A percentile compares a stretch with the other conserved stretches of the same genome.
phyloP scores from a whole-genome alignment of 2,113 vertebrate species.

The Protobothrops flavoviridis region DNA sequence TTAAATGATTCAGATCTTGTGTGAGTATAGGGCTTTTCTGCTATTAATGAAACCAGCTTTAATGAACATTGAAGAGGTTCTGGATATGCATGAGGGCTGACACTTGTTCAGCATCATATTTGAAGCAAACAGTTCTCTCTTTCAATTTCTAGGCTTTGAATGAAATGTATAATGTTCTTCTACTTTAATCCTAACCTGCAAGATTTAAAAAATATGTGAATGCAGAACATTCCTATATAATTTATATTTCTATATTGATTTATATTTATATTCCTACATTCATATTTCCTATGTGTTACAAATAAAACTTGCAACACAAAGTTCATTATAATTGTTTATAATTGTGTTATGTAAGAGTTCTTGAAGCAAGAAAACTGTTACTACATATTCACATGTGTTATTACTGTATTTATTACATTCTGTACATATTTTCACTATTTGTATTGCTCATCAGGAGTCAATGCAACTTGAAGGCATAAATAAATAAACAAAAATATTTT shows the following conservation, averaged over 20 bases:
- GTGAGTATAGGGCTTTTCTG: background rate
- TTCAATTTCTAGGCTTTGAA: background rate
- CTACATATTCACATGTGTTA: fast-evolving
- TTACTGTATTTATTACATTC: background rate
- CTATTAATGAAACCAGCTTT: background rate
- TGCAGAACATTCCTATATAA: background rate
- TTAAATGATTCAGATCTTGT: background rate
- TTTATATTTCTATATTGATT: background rate
- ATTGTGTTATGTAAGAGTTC: background rate
- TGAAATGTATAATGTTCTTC: background rate
- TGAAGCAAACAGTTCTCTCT: background rate
- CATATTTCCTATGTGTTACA: background rate
- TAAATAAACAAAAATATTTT: constrained; percentile 24
- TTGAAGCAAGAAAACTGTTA: background rate
- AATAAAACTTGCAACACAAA: background rate
- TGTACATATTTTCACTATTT: background rate
- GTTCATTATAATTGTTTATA: background rate
- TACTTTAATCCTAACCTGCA: background rate
- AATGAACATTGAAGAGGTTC: background rate
- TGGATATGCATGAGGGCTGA: background rate
- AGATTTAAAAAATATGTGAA: background rate
- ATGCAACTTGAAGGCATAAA: background rate
- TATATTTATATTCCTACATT: background rate
- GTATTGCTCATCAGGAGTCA: constrained; percentile 21
- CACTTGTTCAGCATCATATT: background rate